Conservation (phyloP, 2,888 invertebrate genomes). For the Craniophora ligustri region DNA sequence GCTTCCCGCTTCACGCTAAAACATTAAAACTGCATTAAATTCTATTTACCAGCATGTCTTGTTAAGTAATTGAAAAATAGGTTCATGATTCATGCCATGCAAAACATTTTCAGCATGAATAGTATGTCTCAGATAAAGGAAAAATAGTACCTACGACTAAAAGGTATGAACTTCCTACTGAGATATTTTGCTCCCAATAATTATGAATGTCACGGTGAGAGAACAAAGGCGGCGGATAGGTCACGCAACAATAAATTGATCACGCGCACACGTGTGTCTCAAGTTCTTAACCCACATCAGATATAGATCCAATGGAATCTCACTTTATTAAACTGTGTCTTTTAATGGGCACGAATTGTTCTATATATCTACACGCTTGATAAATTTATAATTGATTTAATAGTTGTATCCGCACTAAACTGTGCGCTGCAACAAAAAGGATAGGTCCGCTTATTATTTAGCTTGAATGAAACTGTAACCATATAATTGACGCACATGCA, state of each 20-base stretch:
- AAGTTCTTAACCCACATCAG: slow-evolving; percentile 36
- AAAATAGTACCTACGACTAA: slow-evolving; percentile 21
- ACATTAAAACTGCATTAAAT: slow-evolving; percentile 85
- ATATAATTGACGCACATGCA: slow-evolving; percentile 54
- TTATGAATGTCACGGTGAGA: slow-evolving; percentile 76
- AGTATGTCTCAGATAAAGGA: slow-evolving; percentile 29
- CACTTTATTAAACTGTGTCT: slow-evolving; percentile 41
- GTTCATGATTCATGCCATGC: slow-evolving; percentile 70
- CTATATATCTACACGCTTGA: slow-evolving; percentile 36
- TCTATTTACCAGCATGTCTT: slow-evolving; percentile 77
- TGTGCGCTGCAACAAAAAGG: slow-evolving; percentile 32
- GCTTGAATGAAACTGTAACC: slow-evolving; percentile 50
- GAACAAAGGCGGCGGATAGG: slow-evolving; percentile 71
- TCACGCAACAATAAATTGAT: slow-evolving; percentile 78
- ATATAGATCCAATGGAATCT: slow-evolving; percentile 47
- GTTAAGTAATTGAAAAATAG: slow-evolving; percentile 76
- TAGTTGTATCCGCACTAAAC: slow-evolving; percentile 35
- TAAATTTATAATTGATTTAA: slow-evolving; percentile 44
- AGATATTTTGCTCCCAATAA: slow-evolving; percentile 64
- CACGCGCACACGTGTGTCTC: slow-evolving; percentile 67
- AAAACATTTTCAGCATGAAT: slow-evolving; percentile 60
- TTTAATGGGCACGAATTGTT: slow-evolving; percentile 36
- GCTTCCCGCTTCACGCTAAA: slow-evolving; percentile 74
- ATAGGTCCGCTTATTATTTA: slow-evolving; percentile 41
- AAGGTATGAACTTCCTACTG: slow-evolving; percentile 21